Percentiles rank a stretch among this genome's conserved stretches.
Conservation (phyloP, 2,113 vertebrate species). For the Phaethon lepturus region DNA sequence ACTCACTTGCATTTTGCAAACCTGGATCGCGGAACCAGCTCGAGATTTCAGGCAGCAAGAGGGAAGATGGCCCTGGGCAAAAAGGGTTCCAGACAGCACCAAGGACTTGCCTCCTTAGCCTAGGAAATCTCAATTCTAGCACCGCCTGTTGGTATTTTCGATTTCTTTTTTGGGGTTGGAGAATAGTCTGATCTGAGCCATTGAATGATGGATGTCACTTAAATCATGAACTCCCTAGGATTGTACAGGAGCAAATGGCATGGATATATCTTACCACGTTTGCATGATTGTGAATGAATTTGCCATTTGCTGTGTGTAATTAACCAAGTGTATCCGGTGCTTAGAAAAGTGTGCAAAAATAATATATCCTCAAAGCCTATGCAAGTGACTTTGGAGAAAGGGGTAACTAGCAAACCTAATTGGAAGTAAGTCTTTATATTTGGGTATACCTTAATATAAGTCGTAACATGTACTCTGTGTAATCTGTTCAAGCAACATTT, state of each 20-base stretch:
- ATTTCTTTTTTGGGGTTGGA: background rate
- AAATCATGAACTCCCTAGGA: background rate
- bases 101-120: background rate
- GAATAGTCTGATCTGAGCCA: background rate
- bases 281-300: constrained; percentile 23
- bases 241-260: background rate
- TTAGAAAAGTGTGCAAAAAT: background rate
- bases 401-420: background rate
- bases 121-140: background rate
- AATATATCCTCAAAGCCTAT: background rate
- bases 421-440: background rate
- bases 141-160: background rate
- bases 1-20: background rate
- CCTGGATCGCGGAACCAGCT: background rate
- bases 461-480: background rate
- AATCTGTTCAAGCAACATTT: constrained; percentile 14
- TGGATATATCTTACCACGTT: background rate
- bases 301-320: constrained; percentile 19
- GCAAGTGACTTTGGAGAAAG: background rate
- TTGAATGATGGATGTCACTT: background rate
- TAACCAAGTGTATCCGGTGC: background rate
- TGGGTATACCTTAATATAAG: background rate
- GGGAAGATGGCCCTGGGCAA: too few relatives aligned
- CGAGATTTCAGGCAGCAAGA: too few relatives aligned
- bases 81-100: too few relatives aligned